Evolutionary conservation across 2,797 vertebrate genomes (phyloP).

Genomic region (Rhinogobio ventralis): DNA sequence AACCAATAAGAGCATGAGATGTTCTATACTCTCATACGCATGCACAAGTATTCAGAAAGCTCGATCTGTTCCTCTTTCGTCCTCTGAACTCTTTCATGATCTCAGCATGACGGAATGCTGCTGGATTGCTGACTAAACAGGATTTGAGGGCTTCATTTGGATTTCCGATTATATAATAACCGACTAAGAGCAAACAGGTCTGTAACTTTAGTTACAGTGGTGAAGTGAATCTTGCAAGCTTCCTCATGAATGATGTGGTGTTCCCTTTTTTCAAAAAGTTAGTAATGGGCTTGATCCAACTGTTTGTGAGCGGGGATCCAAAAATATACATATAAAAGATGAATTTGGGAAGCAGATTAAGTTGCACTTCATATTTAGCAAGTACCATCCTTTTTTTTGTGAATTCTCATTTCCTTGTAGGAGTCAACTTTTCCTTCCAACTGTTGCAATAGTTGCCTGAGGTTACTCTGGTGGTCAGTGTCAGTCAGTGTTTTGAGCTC

Average conservation of each 20-base stretch:
- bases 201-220: background rate
- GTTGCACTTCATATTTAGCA: background rate
- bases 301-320: background rate
- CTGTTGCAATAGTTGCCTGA: slow-evolving; percentile 1
- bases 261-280: background rate
- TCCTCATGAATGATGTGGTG: background rate
- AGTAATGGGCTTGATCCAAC: background rate
- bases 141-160: slow-evolving; percentile 17
- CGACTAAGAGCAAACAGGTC: slow-evolving; percentile 8
- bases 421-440: background rate
- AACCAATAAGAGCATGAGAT: background rate
- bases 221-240: slow-evolving; percentile 2
- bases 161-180: slow-evolving; percentile 14
- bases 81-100: slow-evolving; percentile 18
- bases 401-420: background rate
- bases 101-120: slow-evolving; percentile 30
- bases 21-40: background rate
- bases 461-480: background rate
- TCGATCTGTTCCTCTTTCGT: slow-evolving; percentile 13
- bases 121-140: slow-evolving; percentile 45
- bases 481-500: background rate
- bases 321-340: background rate
- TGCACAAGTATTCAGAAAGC: background rate
- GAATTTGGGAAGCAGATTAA: slow-evolving; percentile 1
- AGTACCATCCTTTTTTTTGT: background rate